Evolutionary conservation across 2,113 vertebrate species (phyloP).

Genomic region (Gyps fulvus): DNA sequence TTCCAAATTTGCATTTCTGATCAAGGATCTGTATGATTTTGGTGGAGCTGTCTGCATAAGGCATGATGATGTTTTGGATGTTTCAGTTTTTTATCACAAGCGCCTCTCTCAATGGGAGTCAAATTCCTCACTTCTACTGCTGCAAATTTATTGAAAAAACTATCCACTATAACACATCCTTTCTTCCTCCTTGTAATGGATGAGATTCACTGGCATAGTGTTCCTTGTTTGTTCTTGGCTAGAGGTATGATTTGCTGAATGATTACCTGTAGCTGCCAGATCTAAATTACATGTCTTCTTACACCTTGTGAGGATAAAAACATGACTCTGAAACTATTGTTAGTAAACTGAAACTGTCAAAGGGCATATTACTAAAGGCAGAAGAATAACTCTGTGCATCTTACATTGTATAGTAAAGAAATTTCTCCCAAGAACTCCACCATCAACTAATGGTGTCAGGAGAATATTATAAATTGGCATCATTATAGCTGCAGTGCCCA

Average conservation of each 20-base stretch:
- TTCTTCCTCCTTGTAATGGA: neutral
- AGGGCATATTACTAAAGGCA: neutral
- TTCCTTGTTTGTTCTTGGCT: slow-evolving; percentile 44
- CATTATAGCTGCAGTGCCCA: neutral
- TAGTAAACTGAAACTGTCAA: slow-evolving; percentile 3
- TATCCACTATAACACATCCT: neutral
- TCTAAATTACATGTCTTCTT: neutral
- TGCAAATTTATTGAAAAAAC: slow-evolving; percentile 3
- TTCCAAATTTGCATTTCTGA: neutral
- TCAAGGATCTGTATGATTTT: neutral
- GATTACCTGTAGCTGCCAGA: slow-evolving; percentile 36
- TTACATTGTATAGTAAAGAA: neutral
- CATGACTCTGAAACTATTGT: neutral
- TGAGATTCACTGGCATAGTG: neutral
- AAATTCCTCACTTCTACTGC: neutral
- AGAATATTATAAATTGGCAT: neutral
- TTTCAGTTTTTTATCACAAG: neutral
- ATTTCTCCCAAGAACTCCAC: neutral
- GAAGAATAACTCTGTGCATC: neutral
- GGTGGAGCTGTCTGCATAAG: neutral
- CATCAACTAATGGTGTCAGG: neutral
- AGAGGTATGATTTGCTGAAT: neutral
- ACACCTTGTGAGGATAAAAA: neutral
- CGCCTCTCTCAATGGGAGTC: neutral
- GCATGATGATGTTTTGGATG: neutral